Conservation (phyloP, 2,797 vertebrate genomes). For the Todus mexicanus region DNA sequence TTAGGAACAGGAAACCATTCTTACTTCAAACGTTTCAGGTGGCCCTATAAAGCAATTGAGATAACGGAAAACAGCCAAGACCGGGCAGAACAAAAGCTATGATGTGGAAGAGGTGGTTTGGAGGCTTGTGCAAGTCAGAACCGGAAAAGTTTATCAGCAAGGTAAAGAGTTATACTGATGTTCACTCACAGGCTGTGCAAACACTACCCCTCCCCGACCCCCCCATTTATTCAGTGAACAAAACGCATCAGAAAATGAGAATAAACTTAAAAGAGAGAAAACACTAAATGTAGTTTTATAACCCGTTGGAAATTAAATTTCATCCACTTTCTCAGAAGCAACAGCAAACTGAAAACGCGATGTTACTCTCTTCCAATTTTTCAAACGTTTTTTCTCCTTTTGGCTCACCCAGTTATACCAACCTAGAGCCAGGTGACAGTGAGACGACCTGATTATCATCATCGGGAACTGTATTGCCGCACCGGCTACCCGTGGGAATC, state of each 20-base stretch:
- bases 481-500: conserved; percentile 88
- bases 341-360: background rate
- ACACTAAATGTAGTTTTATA: background rate
- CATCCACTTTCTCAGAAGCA: background rate
- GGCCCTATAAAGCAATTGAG: conserved; percentile 5
- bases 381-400: background rate
- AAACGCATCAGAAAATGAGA: background rate
- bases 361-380: background rate
- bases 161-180: background rate
- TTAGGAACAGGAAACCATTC: background rate
- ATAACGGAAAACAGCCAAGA: background rate
- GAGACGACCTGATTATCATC: conserved; percentile 93
- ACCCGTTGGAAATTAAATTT: background rate
- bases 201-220: background rate
- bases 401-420: background rate
- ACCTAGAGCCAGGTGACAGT: conserved; percentile 91
- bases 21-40: background rate
- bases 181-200: conserved; percentile 5
- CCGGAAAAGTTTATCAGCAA: background rate
- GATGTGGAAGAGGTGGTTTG: background rate
- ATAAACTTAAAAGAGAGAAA: background rate
- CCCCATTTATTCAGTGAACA: background rate
- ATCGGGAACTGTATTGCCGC: conserved; percentile 91
- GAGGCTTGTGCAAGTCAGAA: background rate
- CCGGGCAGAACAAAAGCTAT: background rate